These are phyloP conservation scores for Parapsyche elsis DNA, from an alignment of 1,140 invertebrate species.

Conservation along the genomic window DNA sequence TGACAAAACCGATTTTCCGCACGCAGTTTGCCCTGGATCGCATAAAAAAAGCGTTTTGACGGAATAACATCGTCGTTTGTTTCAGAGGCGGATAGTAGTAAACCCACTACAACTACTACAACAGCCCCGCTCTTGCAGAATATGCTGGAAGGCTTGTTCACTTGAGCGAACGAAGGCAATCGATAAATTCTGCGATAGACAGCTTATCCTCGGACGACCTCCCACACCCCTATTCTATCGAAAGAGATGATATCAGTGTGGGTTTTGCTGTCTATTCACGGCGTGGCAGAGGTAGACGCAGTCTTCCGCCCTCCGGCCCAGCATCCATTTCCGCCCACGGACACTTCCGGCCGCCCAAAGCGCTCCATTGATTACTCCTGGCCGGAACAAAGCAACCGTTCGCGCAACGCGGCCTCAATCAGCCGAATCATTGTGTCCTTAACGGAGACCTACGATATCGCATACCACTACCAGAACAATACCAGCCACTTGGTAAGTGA, in stretches of 20 bases:
- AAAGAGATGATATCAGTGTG: not conserved
- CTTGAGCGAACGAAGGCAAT: not conserved
- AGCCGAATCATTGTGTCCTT: not conserved
- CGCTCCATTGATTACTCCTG: not conserved
- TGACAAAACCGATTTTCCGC: too few relatives aligned
- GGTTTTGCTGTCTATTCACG: not conserved
- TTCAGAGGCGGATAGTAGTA: too few relatives aligned
- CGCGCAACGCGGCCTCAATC: not conserved
- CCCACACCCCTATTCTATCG: too few relatives aligned
- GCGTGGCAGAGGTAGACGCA: not conserved
- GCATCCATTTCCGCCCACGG: not conserved
- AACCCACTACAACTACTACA: too few relatives aligned
- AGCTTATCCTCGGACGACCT: not conserved
- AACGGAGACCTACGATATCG: not conserved
- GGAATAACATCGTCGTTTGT: too few relatives aligned
- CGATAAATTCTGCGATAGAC: not conserved
- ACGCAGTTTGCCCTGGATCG: too few relatives aligned
- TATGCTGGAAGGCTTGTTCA: not conserved
- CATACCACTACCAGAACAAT: constrained; percentile 11
- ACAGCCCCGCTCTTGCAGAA: not conserved
- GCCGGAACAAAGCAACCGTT: not conserved
- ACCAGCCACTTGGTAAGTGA: not conserved
- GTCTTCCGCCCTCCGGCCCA: not conserved
- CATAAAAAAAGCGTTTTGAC: too few relatives aligned
- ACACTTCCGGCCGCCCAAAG: not conserved